Evolutionary conservation across 2,797 vertebrate species (phyloP).

Genomic region (Typhlichthys subterraneus): DNA sequence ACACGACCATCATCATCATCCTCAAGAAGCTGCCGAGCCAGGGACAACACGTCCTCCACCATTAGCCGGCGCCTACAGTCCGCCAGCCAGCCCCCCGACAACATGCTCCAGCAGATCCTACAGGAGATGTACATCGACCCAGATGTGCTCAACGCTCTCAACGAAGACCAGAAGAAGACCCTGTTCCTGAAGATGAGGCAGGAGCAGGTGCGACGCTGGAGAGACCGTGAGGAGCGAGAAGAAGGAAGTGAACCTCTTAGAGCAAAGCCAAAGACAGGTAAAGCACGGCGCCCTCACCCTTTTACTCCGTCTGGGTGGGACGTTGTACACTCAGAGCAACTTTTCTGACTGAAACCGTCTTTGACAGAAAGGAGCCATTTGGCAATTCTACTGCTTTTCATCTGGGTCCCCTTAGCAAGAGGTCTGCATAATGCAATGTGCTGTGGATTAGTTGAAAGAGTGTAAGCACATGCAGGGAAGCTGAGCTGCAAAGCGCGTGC

Average conservation of each 20-base stretch:
- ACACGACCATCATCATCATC: slow-evolving; percentile 29
- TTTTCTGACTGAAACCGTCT: slow-evolving; percentile 11
- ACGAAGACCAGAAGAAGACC: slow-evolving; percentile 83
- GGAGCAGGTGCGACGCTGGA: slow-evolving; percentile 83
- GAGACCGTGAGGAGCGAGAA: slow-evolving; percentile 75
- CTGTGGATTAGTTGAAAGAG: slow-evolving; percentile 16
- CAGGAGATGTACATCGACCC: slow-evolving; percentile 84
- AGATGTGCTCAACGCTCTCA: slow-evolving; percentile 78
- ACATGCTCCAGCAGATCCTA: slow-evolving; percentile 79
- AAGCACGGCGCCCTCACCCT: slow-evolving; percentile 1
- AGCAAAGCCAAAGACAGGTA: slow-evolving; percentile 73
- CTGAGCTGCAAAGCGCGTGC: slow-evolving; percentile 26
- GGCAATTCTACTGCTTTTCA: background rate
- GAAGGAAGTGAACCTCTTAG: slow-evolving; percentile 42
- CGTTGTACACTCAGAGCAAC: background rate
- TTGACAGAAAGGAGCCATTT: no score
- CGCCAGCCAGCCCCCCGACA: slow-evolving; percentile 9
- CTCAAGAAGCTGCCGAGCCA: slow-evolving; percentile 38
- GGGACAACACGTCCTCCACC: slow-evolving; percentile 27
- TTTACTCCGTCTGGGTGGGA: background rate
- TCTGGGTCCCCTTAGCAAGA: background rate
- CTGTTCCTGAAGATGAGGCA: slow-evolving; percentile 84
- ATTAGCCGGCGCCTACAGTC: background rate
- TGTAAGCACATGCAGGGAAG: slow-evolving; percentile 1
- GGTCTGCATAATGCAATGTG: slow-evolving; percentile 10